A percentile compares a stretch with the other conserved stretches of the same genome.
Evolutionary conservation across 2,797 vertebrate genomes (phyloP).

Genomic region (Sparus aurata): DNA sequence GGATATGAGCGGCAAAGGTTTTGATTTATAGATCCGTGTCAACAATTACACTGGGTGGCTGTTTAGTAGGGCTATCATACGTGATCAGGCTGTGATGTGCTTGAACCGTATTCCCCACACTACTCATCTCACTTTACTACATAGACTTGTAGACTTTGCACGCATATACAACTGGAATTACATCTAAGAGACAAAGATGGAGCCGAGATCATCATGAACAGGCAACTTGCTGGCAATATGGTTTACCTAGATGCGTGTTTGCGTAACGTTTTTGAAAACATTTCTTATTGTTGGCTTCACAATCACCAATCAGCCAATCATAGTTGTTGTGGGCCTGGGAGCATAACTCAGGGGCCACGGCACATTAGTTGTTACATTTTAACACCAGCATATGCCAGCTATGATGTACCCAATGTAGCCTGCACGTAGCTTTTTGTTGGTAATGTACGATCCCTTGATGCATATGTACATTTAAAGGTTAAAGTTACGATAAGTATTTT

Average conservation of each 20-base stretch:
- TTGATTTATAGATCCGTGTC: slow-evolving; percentile 15
- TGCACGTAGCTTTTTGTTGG: not conserved
- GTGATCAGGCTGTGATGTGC: not conserved
- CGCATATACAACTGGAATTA: not conserved
- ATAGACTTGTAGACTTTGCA: not conserved
- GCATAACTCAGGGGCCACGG: not conserved
- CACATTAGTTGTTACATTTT: not conserved
- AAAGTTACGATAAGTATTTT: no score
- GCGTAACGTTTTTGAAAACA: not conserved
- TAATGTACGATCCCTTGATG: not conserved
- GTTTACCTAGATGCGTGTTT: not conserved
- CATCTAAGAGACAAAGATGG: no score
- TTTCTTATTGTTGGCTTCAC: not conserved
- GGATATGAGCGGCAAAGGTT: not conserved
- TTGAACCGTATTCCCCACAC: not conserved
- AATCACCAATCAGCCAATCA: not conserved
- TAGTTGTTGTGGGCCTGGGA: no score
- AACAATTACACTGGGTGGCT: not conserved
- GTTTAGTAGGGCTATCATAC: not conserved
- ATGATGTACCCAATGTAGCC: not conserved
- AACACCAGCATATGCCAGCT: not conserved
- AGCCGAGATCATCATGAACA: not conserved
- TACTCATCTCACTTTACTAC: not conserved
- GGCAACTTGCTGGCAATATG: not conserved
- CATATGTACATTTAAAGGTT: not conserved